Percentiles rank a stretch among this genome's conserved stretches.
phyloP scores from a whole-genome alignment of 2,888 invertebrate genomes.

The Prenolepis imparis region DNA sequence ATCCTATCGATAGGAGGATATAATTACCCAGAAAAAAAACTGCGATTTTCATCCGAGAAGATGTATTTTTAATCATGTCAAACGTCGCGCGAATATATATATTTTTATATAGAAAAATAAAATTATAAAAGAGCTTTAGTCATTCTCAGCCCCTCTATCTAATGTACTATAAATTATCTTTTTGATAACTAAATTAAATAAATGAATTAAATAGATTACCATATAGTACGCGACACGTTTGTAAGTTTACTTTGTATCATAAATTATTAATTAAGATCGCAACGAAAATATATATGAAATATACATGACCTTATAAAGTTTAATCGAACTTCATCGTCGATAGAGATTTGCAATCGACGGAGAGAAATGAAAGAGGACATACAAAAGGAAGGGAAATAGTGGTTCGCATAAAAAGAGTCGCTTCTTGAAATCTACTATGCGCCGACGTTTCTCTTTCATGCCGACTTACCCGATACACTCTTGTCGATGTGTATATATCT shows the following conservation, averaged over 20 bases:
- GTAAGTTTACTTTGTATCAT: background rate
- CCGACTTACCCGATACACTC: constrained; percentile 32
- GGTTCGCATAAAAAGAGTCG: constrained; percentile 73
- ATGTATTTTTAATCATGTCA: constrained; percentile 42
- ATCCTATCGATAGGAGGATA: constrained; percentile 25
- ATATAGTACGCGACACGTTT: background rate
- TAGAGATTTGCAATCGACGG: background rate
- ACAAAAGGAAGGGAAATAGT: constrained; percentile 58
- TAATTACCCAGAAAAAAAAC: constrained; percentile 40
- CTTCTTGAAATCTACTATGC: constrained; percentile 73
- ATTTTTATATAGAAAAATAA: background rate
- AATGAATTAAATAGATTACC: background rate
- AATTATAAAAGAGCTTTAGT: constrained; percentile 10
- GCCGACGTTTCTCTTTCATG: constrained; percentile 60
- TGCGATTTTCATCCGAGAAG: constrained; percentile 18
- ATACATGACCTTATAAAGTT: background rate
- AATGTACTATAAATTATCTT: background rate
- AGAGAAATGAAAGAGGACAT: constrained; percentile 42
- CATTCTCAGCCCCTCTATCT: background rate
- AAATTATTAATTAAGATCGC: constrained; percentile 20
- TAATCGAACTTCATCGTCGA: background rate
- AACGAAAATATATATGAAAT: background rate
- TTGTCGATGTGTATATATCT: constrained; percentile 28
- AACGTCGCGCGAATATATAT: background rate
- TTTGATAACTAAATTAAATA: constrained; percentile 7